These are phyloP conservation scores for Anguilla japonica DNA, from an alignment of 2,113 vertebrate genomes.

Conservation along the genomic window DNA sequence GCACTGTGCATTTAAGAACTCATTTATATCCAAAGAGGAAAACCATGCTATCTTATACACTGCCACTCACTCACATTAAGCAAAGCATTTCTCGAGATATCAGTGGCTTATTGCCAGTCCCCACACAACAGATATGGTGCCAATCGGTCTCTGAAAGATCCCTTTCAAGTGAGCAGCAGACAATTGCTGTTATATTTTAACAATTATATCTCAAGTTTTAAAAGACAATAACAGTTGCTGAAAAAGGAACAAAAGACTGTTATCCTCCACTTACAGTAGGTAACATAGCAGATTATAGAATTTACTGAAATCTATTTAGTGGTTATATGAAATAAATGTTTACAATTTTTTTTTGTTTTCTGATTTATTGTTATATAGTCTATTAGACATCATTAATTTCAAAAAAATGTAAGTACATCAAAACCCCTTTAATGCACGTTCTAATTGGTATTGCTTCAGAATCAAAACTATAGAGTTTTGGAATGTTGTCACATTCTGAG, in stretches of 20 bases:
- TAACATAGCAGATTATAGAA: not conserved
- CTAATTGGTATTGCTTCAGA: conserved; percentile 72
- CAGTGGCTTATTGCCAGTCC: not conserved
- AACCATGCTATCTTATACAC: not conserved
- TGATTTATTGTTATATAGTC: conserved; percentile 65
- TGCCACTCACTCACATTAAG: not conserved
- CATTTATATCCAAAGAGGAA: not conserved
- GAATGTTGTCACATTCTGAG: conserved; percentile 70
- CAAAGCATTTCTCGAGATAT: not conserved
- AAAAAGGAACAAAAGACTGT: not conserved
- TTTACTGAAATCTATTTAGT: not conserved
- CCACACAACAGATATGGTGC: not conserved
- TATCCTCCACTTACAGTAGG: not conserved
- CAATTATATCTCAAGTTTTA: not conserved
- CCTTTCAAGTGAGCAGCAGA: not conserved
- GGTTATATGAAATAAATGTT: not conserved
- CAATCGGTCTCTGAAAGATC: not conserved
- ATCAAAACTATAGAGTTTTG: conserved; percentile 73
- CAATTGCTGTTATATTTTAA: not conserved
- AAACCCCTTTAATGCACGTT: conserved; percentile 61
- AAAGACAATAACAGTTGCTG: not conserved
- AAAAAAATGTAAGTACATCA: conserved; percentile 55
- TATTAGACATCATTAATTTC: conserved; percentile 73
- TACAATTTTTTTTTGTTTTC: conserved; percentile 47
- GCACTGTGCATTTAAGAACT: not conserved